These are phyloP conservation scores for Drosophila ambigua DNA, from an alignment of 1,140 invertebrate genomes.

Conservation along the genomic window DNA sequence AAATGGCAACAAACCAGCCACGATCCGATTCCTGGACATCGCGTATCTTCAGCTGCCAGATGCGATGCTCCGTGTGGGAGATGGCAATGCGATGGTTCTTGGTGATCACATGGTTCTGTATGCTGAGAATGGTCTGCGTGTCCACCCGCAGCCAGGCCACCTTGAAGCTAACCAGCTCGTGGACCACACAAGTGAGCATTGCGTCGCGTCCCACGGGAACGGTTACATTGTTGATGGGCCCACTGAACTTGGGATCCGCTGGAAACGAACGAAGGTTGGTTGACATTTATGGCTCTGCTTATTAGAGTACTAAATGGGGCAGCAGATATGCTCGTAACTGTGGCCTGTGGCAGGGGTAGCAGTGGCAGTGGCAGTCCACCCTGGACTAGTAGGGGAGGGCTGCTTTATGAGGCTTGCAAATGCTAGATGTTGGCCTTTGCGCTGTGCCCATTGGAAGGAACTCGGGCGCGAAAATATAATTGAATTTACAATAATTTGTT, in stretches of 20 bases:
- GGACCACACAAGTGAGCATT: slow-evolving; percentile 90
- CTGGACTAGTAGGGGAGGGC: not conserved
- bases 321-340: slow-evolving; percentile 4
- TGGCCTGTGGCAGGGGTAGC: not conserved
- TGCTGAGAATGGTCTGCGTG: slow-evolving; percentile 95
- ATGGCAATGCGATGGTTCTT: slow-evolving; percentile 94
- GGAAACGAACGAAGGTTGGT: slow-evolving; percentile 22
- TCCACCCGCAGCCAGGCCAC: slow-evolving; percentile 95
- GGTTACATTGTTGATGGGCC: slow-evolving; percentile 91
- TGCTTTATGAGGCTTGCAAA: slow-evolving; percentile 59
- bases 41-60: slow-evolving; percentile 93
- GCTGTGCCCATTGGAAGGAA: slow-evolving; percentile 11
- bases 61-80: slow-evolving; percentile 91
- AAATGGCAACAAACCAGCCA: slow-evolving; percentile 85
- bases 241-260: slow-evolving; percentile 89
- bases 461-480: slow-evolving; percentile 38
- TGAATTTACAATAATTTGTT: slow-evolving; percentile 27
- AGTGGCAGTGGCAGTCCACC: too few relatives aligned
- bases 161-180: slow-evolving; percentile 91
- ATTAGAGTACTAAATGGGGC: slow-evolving; percentile 65
- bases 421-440: slow-evolving; percentile 61
- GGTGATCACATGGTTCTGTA: slow-evolving; percentile 94
- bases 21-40: slow-evolving; percentile 91
- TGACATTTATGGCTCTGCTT: slow-evolving; percentile 60
- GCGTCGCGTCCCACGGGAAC: slow-evolving; percentile 91